A percentile compares a stretch with the other conserved stretches of the same genome.
Evolutionary conservation across 2,797 vertebrate species (phyloP).

Genomic region (Coregonus ussuriensis): DNA sequence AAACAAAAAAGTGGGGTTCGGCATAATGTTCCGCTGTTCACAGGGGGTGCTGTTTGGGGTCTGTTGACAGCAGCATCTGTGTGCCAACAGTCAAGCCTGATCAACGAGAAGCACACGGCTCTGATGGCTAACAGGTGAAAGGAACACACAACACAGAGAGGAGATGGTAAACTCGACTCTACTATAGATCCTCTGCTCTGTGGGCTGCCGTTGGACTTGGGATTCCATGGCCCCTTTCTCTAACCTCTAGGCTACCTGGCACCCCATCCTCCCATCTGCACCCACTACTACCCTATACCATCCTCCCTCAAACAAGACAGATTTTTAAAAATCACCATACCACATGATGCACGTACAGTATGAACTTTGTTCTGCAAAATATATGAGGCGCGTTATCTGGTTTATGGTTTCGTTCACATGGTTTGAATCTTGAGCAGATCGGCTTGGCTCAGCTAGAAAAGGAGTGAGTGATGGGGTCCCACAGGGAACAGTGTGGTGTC

Average conservation of each 20-base stretch:
- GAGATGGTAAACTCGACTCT: background rate
- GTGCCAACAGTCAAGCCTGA: constrained; percentile 39
- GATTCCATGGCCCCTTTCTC: constrained; percentile 34
- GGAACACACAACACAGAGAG: constrained; percentile 19
- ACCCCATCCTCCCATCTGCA: background rate
- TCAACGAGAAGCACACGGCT: constrained; percentile 33
- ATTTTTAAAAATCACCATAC: constrained; percentile 1
- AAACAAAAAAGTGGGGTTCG: constrained; percentile 6
- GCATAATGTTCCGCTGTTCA: constrained; percentile 28
- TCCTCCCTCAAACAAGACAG: background rate
- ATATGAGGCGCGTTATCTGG: constrained; percentile 42
- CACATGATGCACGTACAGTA: constrained; percentile 32
- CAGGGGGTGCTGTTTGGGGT: constrained; percentile 1
- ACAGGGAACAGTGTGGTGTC: constrained; percentile 10
- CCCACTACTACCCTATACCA: background rate
- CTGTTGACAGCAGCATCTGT: background rate
- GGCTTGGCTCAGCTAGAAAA: constrained; percentile 38
- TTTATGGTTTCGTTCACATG: constrained; percentile 51
- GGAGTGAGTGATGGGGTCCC: constrained; percentile 23
- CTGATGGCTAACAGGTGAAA: constrained; percentile 52
- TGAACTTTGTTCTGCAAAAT: constrained; percentile 14
- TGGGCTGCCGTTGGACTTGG: constrained; percentile 6
- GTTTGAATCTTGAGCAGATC: constrained; percentile 52
- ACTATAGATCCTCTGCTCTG: background rate
- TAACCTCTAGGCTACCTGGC: constrained; percentile 43